Evolutionary conservation across 2,888 invertebrate genomes (phyloP), one percentile per base, ranked within the genome.

Genomic region (Polylopha cassiicola): DNA sequence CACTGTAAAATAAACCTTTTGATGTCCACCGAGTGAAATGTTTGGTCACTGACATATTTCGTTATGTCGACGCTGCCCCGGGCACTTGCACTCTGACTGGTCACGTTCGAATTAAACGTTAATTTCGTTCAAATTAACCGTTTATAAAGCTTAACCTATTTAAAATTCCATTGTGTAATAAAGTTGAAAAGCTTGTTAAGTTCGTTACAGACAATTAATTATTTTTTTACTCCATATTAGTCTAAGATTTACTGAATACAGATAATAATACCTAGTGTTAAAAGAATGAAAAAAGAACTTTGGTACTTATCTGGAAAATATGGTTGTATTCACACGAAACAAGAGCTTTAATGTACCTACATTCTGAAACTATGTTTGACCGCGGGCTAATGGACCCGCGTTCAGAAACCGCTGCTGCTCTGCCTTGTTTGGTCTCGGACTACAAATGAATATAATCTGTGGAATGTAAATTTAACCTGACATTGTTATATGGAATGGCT

Each of bases 1-100:
- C 61, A 64, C 65, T 64, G 73, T 68, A 66, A 73, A 74, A 67
- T 68, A 68, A 69, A 68, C 66, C 64, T 70, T 70, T 67, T 68
- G 65, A 65, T 67, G 61, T 65, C 53, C 55, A 44, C 46, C 43
- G 55, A 51, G 58, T 64, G 61, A 68, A 61, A 57, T 55, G 55
- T 67, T 24, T 32, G 4, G 11, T 10, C 24, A 70, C 67, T 69
- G 72, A 71, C 65, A 69, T 68, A 55, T 59, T 57, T 44, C 44
- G 47, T 46, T 48, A 48, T 26, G 43, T 39, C 23, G 37, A 36
- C 17, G 31, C 18, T 10, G 33, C 33, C 27, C 43, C 37, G 34
- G 39, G 50, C 48, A 28, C 32, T 43, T 56, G 22, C 37, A 21
- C 21, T 55, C 51, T 50, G 53, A 55, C 49, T 51, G 51, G 46